Base-by-base conservation (phyloP, 2,797 vertebrate species). In the Adelosebastes latens region DNA sequence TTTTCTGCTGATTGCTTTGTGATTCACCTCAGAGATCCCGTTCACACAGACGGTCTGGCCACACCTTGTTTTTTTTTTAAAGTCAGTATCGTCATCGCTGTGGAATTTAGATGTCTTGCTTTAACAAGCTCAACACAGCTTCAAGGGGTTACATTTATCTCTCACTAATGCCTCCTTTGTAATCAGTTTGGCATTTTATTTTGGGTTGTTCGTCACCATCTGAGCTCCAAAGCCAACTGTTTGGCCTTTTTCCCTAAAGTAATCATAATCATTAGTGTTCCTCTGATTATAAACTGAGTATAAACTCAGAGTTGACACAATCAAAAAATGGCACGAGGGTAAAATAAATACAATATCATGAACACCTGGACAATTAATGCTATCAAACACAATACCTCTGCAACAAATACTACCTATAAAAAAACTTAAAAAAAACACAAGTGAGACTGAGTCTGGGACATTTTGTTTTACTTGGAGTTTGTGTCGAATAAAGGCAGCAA, bases 91-190 rank as follows among this genome's bases (percentile, higher is more conserved):
- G 27, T 86, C 74, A 82, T 61, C 42, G n/a, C 36, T 61, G 1
- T 80, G 83, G 82, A 78, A 87, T 86, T 78, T 64, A 36, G 36
- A 58, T n/a, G 31, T 77, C 58, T 49, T 88, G 72, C 67, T 72
- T 56, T 56, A 72, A 89, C 80, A 87, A 83, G 82, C 49, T 69
- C 14, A 10, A 66, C 12, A 65, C 69, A 2, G 56, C 72, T 84
- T 72, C 55, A 65, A 27, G 16, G 27, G 22, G 14, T 29, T 65
- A 18, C 10, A 36, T 63, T 61, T 69, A 12, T 77, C 32, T 69
- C 11, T 84, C 3, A 18, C 1, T 49, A 32, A 56, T 55, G 16
- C 36, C 24, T 75, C 16, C 12, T 66, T 74, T 82, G 22, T 61
- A 61, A 36, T 59, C 36, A 36, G 27, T 74, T 53, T 63, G 6